These are phyloP conservation scores for Hedya salicella DNA, from an alignment of 2,888 invertebrate species.

Conservation along the genomic window DNA sequence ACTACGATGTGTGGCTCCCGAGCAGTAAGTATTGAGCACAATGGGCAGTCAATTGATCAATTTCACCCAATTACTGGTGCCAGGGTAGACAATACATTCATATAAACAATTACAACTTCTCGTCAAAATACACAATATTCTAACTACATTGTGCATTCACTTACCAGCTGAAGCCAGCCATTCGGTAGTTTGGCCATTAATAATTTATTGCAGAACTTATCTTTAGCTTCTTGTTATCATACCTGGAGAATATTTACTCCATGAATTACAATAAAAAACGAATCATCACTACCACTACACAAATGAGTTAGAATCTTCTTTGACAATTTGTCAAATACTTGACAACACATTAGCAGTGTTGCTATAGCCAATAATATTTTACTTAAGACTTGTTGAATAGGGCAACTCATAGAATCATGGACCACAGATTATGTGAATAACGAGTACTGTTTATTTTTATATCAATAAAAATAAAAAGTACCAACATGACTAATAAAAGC, in stretches of 20 bases:
- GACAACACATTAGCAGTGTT: conserved; percentile 18
- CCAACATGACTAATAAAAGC: neutral
- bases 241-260: conserved; percentile 52
- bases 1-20: conserved; percentile 19
- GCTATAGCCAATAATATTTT: neutral
- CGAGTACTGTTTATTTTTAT: no score
- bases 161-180: conserved; percentile 86
- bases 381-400: neutral
- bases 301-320: conserved; percentile 45
- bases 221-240: conserved; percentile 58
- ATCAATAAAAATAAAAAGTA: neutral
- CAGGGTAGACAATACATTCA: conserved; percentile 66
- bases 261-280: conserved; percentile 53
- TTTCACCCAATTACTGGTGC: conserved; percentile 67
- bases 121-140: conserved; percentile 21
- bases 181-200: conserved; percentile 84
- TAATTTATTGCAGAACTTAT: conserved; percentile 49
- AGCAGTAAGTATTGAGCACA: conserved; percentile 49
- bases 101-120: conserved; percentile 65
- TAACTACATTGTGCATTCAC: conserved; percentile 55
- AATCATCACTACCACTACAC: conserved; percentile 44
- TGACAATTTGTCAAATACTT: conserved; percentile 33
- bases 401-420: neutral
- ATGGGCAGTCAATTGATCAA: conserved; percentile 65
- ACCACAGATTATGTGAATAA: neutral